Evolutionary conservation across 1,140 invertebrate species (phyloP), one percentile per base, ranked within the genome.

Genomic region (Sipha flava): DNA sequence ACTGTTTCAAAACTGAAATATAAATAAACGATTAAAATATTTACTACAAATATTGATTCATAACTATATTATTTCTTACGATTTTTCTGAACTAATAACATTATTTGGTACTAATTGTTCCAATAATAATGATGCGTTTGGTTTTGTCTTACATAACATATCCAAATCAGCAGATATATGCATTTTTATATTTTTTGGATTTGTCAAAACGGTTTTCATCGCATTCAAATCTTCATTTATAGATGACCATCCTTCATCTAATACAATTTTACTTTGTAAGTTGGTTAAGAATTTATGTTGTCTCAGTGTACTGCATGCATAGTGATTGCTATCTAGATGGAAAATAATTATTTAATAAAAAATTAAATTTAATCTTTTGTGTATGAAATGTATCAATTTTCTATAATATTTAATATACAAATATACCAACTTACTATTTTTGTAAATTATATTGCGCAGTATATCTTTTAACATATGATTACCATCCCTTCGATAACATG

Each of bases 201-300:
- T 82, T 0, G 89, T 90, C 7, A 96, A 85, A 3, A 86, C 85
- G 47, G 86, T 85, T 80, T 91, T 87, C 2, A 94, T 84, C n/a
- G 84, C 82, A 80, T 90, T 88, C 10, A 94, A 88, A 81, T 90
- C 88, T 72, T 83, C 84, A n/a, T 90, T 81, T 18, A 92, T 88
- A 82, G 23, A 47, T 29, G 7, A 2, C 89, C 86, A 70, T 86
- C 84, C 23, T 88, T 86, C 87, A 21, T 89, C 85, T 1, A 86
- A 85, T 2, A 89, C 88, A 7, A 95, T 83, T 79, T 87, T 86
- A 64, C 89, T 86, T 1, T 92, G 81, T 0, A 95, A 81, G 37
- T 90, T 87, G 16, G 88, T 90, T 7, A 96, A 87, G 84, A 96
- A 95, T 70, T 89, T 90, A 57, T 92, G 90, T 83, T 96, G 94